phyloP scores from a whole-genome alignment of 2,888 invertebrate genomes.

The Acanthosoma haemorrhoidale region DNA sequence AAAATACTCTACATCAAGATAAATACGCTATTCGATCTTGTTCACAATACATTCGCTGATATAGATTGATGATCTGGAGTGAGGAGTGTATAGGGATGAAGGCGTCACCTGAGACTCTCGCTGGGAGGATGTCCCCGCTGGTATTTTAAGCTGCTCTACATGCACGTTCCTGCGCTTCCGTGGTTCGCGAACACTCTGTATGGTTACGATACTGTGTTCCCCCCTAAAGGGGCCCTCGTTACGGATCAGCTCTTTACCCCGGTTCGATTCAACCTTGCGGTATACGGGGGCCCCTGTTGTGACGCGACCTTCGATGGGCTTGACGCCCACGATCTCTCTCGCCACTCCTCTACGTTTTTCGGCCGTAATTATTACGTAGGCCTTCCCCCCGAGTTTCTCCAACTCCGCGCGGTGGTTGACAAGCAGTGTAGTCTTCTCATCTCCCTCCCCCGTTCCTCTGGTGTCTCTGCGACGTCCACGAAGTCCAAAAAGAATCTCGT shows the following conservation, averaged over 20 bases:
- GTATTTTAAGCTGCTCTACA: not conserved
- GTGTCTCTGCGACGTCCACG: too few relatives aligned
- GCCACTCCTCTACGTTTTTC: slow-evolving; percentile 70
- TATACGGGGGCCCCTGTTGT: not conserved
- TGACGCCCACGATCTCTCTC: not conserved
- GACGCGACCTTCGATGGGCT: not conserved
- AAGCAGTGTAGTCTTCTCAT: too few relatives aligned
- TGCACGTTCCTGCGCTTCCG: not conserved
- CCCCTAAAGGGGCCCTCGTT: not conserved
- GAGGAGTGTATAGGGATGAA: too few relatives aligned
- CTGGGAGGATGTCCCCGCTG: not conserved
- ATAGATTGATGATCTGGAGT: too few relatives aligned
- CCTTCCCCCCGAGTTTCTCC: slow-evolving; percentile 73
- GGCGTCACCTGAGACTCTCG: too few relatives aligned
- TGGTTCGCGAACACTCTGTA: not conserved
- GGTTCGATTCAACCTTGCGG: not conserved
- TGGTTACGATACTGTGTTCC: not conserved
- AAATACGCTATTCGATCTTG: too few relatives aligned
- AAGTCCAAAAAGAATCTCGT: too few relatives aligned
- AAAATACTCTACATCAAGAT: too few relatives aligned
- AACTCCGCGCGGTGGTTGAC: too few relatives aligned
- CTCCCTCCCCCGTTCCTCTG: too few relatives aligned
- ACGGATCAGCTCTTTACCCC: not conserved
- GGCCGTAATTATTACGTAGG: slow-evolving; percentile 94
- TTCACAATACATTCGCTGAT: too few relatives aligned